These are phyloP conservation scores for Belonocnema kinseyi DNA, from an alignment of 1,140 invertebrate species.

Conservation along the genomic window DNA sequence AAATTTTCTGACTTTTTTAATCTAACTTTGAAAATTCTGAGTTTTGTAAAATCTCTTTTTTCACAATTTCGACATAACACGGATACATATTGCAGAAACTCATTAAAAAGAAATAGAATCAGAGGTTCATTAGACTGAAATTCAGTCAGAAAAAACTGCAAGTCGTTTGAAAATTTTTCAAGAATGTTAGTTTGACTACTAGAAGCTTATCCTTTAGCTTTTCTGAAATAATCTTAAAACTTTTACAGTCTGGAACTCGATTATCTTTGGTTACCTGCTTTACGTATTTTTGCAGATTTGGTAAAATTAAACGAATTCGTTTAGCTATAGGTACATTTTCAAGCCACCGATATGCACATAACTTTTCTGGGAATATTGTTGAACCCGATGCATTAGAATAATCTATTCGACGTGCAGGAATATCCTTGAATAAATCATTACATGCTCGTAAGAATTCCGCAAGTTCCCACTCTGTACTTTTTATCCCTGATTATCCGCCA, in stretches of 20 bases:
- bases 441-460: slow-evolving; percentile 42
- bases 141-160: slow-evolving; percentile 29
- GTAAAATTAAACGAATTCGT: no score
- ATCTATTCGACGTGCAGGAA: slow-evolving; percentile 44
- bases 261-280: no score
- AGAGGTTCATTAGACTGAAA: slow-evolving; percentile 42
- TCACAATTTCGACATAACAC: slow-evolving; percentile 34
- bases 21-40: slow-evolving; percentile 27
- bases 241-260: no score
- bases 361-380: slow-evolving; percentile 44
- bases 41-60: no score
- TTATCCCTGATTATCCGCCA: slow-evolving; percentile 43
- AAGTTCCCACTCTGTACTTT: slow-evolving; percentile 42
- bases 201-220: not conserved
- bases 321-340: slow-evolving; percentile 42
- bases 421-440: slow-evolving; percentile 48
- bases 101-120: slow-evolving; percentile 38
- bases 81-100: not conserved
- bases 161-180: not conserved
- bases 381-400: slow-evolving; percentile 37
- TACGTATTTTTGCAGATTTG: no score
- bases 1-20: slow-evolving; percentile 35
- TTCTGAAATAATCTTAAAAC: no score
- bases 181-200: not conserved
- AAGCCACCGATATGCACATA: slow-evolving; percentile 46